phyloP scores from a whole-genome alignment of 2,888 invertebrate species.

The Thysanoteuthis rhombus region DNA sequence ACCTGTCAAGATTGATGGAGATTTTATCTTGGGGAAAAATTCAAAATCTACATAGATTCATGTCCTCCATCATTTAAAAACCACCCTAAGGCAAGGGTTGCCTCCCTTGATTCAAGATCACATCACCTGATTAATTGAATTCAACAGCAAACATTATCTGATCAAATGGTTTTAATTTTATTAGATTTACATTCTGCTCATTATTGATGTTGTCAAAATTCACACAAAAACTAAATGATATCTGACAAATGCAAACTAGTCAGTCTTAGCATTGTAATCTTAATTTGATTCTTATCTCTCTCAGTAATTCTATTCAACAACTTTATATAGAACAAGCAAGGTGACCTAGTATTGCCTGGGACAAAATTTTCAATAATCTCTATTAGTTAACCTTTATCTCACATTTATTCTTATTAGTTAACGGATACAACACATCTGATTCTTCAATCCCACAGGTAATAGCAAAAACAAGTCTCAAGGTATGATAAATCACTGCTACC shows the following conservation, averaged over 20 bases:
- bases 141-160: not conserved
- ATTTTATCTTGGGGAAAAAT: slow-evolving; percentile 12
- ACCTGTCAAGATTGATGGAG: not conserved
- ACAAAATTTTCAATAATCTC: no score
- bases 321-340: no score
- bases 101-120: not conserved
- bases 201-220: not conserved
- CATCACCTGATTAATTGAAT: not conserved
- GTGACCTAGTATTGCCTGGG: no score
- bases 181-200: not conserved
- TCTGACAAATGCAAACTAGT: not conserved
- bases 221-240: not conserved
- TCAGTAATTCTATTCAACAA: no score
- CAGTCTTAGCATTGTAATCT: not conserved
- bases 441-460: no score
- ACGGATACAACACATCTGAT: no score
- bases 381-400: no score
- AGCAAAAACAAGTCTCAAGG: no score
- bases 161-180: not conserved
- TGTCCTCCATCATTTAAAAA: not conserved
- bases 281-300: not conserved
- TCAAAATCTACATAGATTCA: not conserved
- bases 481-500: no score
- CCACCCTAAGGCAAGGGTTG: not conserved
- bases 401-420: no score